Evolutionary conservation across 53 echinoderm and acorn worm genomes (phyloP).

Genomic region (Echinarachnius parma): DNA sequence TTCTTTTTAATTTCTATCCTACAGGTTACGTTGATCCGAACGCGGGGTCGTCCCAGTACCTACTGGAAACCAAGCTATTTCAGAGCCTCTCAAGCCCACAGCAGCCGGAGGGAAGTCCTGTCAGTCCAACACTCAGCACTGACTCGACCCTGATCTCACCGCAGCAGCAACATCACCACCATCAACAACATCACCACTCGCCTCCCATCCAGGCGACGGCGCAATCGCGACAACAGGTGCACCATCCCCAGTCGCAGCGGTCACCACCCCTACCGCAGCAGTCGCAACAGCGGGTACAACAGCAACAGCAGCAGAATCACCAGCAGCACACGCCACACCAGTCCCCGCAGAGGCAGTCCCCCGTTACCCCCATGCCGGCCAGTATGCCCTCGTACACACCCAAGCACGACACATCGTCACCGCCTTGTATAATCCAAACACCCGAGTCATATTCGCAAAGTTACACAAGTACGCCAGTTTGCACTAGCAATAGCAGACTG

Average conservation of each 20-base stretch:
- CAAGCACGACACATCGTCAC: conserved; percentile 54
- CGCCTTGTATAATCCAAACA: conserved; percentile 52
- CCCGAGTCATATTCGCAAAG: conserved; percentile 37
- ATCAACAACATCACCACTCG: too few relatives aligned
- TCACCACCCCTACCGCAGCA: conserved; percentile 50
- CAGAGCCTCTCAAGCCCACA: conserved; percentile 26
- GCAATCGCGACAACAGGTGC: too few relatives aligned
- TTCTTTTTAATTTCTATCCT: conserved; percentile 4
- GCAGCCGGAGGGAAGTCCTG: conserved; percentile 37
- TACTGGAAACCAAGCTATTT: conserved; percentile 40
- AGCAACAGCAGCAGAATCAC: too few relatives aligned
- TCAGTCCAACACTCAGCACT: conserved; percentile 56
- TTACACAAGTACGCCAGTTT: conserved; percentile 38
- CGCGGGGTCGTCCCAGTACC: conserved; percentile 46
- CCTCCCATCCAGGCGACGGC: too few relatives aligned
- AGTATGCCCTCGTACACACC: conserved; percentile 40
- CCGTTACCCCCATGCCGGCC: conserved; percentile 53
- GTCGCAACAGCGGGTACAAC: conserved; percentile 32
- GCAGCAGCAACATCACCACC: conserved; percentile 31
- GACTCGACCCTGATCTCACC: conserved; percentile 46
- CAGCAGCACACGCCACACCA: conserved; percentile 44
- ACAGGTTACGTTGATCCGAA: conserved; percentile 69
- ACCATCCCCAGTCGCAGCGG: conserved; percentile 41
- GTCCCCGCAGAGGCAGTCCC: conserved; percentile 45
- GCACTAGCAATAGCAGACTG: conserved; percentile 59